Evolutionary conservation across 1,140 invertebrate species (phyloP), one percentile per base, ranked within the genome.

Genomic region (Diachasma alloeum): DNA sequence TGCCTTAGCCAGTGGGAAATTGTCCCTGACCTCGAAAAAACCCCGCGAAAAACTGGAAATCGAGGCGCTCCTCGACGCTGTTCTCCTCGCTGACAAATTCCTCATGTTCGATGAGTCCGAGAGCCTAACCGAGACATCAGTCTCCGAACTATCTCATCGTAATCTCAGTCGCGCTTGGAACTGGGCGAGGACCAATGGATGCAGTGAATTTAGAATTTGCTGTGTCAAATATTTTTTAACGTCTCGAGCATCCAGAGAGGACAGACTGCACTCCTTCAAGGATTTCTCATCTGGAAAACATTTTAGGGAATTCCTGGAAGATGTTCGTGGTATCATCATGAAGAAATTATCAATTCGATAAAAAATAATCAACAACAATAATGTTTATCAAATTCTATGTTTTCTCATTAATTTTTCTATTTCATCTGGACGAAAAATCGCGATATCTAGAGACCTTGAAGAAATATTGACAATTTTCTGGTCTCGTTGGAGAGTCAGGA

Each of bases 51-150:
- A 83, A 83, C 87, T 48, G 79, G 90, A 59, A 81, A 91, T 94
- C 36, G 89, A 91, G 67, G 92, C 91, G 0, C 83, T 92, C 22
- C 84, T 94, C n/a, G 93, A 94, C 81, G 91, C 93, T 0, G 90
- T 93, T n/a, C 80, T 92, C 3, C 81, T 94, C 10, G 91, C 93
- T 1, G 93, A 94, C 82, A 91, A 92, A 77, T 94, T 91, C 82
- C 87, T 94, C 19, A 91, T 94, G 84, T 84, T 90, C 3, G 91
- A 91, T 31, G 79, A 94, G 5, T 91, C 91, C 46, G 87, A 91
- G 8, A 80, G 87, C 42, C 82, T 94, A 2, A 91, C 90, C 0
- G 84, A 89, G 36, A 86, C 76, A 0, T 86, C 85, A 2, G 82
- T 90, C 0, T 81, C 83, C 0, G 83, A 83, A n/a, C 70, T 91